Evolutionary conservation across 1,140 invertebrate genomes (phyloP), one percentile per base, ranked within the genome.

Genomic region (Mizuhopecten yessoensis): DNA sequence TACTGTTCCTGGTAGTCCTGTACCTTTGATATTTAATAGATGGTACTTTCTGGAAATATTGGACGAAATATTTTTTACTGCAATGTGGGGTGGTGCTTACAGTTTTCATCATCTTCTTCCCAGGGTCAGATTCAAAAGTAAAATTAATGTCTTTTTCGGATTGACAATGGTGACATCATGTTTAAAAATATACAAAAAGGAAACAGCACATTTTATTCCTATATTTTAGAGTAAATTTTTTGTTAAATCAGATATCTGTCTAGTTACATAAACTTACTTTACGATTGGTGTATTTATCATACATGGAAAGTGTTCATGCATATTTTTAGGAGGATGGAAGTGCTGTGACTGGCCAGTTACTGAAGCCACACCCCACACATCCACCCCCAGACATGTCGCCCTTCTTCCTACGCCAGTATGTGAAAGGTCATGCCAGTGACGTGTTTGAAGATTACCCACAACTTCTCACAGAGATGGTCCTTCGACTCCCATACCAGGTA

Each of bases 401-500:
- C 57, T 99, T 99, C 96, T 99, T 99, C 97, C 97, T 99, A 33
- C 98, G 98, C 87, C 98, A 99, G 95, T 99, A 99, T 96, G 98
- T 99, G 11, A 96, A 96, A 91, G 93, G 98, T 87, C 98, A 99
- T 96, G 98, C 98, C 0, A 97, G 98, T 94, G 99, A 99, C 96
- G 98, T 99, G 20, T 99, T 99, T 96, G 98, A 99, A 95, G 98
- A 98, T 33, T 99, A 99, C 96, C 98, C 98, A 9, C 98, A 99
- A 91, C 97, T 99, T 13, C 97, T 99, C 0, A 99, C 99, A 49
- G 99, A 99, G 97, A 99, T 99, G 97, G 98, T 98, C 3, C 97
- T 99, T 5, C 97, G 99, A 87, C 96, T 99, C 34, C 99, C 99
- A 0, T 99, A 99, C 96, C 99, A 99, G 95, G 96, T 96, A 39